Evolutionary conservation across 2,797 vertebrate species (phyloP), one percentile per base, ranked within the genome.

Genomic region (Moxostoma hubbsi): DNA sequence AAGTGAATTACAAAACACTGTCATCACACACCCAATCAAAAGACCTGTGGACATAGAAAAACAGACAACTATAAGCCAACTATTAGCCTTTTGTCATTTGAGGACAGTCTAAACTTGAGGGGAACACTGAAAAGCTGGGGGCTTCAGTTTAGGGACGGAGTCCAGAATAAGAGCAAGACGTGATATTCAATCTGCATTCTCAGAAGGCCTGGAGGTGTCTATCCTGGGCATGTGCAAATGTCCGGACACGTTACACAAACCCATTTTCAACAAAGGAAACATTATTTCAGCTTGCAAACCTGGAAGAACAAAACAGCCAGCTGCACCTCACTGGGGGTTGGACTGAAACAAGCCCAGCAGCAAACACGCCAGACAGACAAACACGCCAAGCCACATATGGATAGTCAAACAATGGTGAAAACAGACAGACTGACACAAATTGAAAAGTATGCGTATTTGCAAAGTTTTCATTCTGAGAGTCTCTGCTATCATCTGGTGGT

Each of bases 111-210:
- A 72, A 73, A 73, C 53, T 55, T 7, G 73, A 47, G 73, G 80
- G 24, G 24, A 24, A 24, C 71, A 71, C 72, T 77, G 79, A 73
- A 77, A 45, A 46, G 78, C 18, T 73, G 57, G 82, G 75, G 82
- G 73, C 75, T 83, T 82, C 79, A 69, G 57, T 84, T 87, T 80
- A 87, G 85, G 90, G 86, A 90, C 75, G 0, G 84, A 88, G 77
- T 73, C 58, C 58, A 73, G 72, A 76, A 83, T 53, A 86, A 81
- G 71, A 83, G 65, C 76, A 87, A 80, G 82, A 85, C 80, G 80
- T 81, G 91, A 94, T 88, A 93, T 92, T 91, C 84, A 92, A 94
- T 93, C 89, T 93, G 89, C 91, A 93, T 93, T 92, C 91, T 88
- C 1, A 75, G 57, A 90, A 84, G 87, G 89, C 83, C 86, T 89